Conservation (phyloP, 2,888 invertebrate species). For the Eubasilissa splendida region DNA sequence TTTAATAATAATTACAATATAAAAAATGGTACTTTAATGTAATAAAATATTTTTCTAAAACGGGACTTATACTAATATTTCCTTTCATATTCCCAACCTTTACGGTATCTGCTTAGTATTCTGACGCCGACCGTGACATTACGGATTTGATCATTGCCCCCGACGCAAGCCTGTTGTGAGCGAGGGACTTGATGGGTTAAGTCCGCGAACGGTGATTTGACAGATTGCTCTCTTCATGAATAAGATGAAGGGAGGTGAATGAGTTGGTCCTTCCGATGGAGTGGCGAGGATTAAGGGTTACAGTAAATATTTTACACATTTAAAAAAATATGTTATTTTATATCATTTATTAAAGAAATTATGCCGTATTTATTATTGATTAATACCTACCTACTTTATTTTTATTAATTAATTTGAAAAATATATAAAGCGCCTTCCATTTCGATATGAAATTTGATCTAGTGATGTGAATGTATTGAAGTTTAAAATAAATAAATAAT, state of each 20-base stretch:
- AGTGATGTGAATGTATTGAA: too few species aligned
- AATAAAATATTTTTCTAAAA: not conserved
- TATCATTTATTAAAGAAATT: too few species aligned
- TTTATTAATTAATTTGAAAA: too few species aligned
- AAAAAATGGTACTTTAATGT: not conserved
- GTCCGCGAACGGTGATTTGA: constrained; percentile 54
- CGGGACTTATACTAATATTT: not conserved
- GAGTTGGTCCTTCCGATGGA: not conserved
- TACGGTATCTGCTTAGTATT: constrained; percentile 28
- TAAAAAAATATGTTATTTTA: too few species aligned
- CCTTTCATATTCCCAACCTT: constrained; percentile 2
- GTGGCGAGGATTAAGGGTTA: too few species aligned
- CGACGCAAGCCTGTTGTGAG: constrained; percentile 12
- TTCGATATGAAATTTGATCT: too few species aligned
- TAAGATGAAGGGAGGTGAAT: constrained; percentile 40
- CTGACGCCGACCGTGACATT: constrained; percentile 26
- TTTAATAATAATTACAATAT: not conserved
- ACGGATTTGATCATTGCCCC: constrained; percentile 39
- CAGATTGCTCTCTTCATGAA: constrained; percentile 58
- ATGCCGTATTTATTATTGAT: too few species aligned
- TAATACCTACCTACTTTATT: too few species aligned
- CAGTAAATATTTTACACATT: too few species aligned
- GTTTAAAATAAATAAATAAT: too few species aligned
- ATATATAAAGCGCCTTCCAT: too few species aligned
- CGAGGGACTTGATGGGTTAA: constrained; percentile 53